Percentiles rank a stretch among this genome's conserved stretches.
These are phyloP conservation scores for Papilio polytes DNA, from an alignment of 1,140 invertebrate genomes.

Conservation along the genomic window DNA sequence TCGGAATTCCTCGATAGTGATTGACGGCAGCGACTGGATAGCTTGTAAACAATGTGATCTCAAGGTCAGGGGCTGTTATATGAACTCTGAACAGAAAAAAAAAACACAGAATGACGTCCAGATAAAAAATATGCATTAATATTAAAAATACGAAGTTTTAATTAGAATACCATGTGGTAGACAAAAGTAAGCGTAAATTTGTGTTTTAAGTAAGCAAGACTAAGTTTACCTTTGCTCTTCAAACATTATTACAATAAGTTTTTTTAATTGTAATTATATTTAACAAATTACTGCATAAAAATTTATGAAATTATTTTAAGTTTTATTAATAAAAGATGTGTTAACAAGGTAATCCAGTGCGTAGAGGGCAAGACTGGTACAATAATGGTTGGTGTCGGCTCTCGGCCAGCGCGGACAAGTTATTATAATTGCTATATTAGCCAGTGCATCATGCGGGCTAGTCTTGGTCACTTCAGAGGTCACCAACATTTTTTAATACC, in stretches of 20 bases:
- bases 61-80: background rate
- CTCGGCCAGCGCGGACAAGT: constrained; percentile 54
- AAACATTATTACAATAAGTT: too few species aligned
- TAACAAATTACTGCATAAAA: background rate
- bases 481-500: constrained; percentile 49
- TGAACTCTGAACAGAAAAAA: background rate
- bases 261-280: too few species aligned
- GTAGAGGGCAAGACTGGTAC: constrained; percentile 34
- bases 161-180: too few species aligned
- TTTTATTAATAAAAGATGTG: background rate
- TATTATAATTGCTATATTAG: constrained; percentile 64
- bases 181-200: too few species aligned
- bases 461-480: constrained; percentile 47
- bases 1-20: constrained; percentile 18
- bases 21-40: constrained; percentile 6
- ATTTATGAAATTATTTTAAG: background rate
- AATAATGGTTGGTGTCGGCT: constrained; percentile 44
- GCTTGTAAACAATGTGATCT: background rate
- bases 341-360: background rate
- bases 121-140: background rate
- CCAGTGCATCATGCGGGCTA: constrained; percentile 60
- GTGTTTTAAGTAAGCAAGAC: too few species aligned
- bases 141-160: too few species aligned
- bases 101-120: background rate
- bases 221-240: too few species aligned